Base-by-base conservation (phyloP, 1,140 invertebrate genomes). In the Hormaphis cornu region DNA sequence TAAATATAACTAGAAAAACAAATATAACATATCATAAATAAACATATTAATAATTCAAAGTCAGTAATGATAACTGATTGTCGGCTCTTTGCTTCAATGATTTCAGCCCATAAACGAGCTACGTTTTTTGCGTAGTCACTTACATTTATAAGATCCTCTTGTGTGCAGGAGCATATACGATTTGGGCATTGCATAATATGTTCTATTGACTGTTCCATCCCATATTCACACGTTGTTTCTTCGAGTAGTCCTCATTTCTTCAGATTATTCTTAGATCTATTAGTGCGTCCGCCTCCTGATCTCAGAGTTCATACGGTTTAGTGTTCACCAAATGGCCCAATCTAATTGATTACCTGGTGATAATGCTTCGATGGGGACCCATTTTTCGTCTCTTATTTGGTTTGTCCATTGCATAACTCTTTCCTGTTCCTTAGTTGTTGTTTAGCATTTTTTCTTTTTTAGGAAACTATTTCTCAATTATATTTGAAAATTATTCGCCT, bases 401-500 rank as follows among this genome's bases (percentile, higher is more conserved):
- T 33, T 50, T 50, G 42, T 46, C 61, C 42, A 66, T 48, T 40
- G 37, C 14, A n/a, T 46, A 33, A 28, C 22, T 40, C 42, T 40
- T 40, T 48, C 44, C 30, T 69, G 30, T 44, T 69, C 63, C 46
- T 46, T 42, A 69, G 63, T 50, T 28, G 16, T 46, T 28, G 28
- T 48, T 46, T 20, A 52, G 18, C 20, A 35, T 37, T 50, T 28
- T 10, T 46, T 69, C 16, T 8, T 53, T 40, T 46, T 53, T 35
- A 69, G 33, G 30, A 69, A 69, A 53, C 46, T 52, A 3, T 33
- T 69, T 28, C 46, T 28, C 12, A 28, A 69, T 46, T 48, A 24
- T 52, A 69, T 24, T 10, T 26, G 24, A 10, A 12, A 16, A 18
- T 14, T 18, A 16, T 40, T 30, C 30, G 46, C 20, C 50, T 42